Base-by-base conservation (phyloP, 2,888 invertebrate species). In the Nomada ferruginata region DNA sequence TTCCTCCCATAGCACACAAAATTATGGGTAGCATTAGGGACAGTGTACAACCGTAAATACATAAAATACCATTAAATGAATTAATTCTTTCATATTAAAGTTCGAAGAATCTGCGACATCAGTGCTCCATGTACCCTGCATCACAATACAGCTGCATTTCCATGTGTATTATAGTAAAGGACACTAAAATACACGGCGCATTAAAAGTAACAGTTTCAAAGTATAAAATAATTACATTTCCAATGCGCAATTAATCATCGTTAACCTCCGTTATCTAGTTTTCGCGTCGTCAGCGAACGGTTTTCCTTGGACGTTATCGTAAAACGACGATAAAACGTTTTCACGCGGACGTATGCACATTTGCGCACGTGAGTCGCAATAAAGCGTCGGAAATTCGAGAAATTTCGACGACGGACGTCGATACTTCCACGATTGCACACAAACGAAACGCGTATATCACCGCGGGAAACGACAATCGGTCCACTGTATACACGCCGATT, bases 401-500 rank as follows among this genome's bases (percentile, higher is more conserved):
- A 64, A 75, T 65, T 79, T 74, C 71, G 59, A 52, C 57, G 68
- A 63, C 26, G 64, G 52, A 44, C 69, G 61, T 57, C n/a, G 65
- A 70, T 68, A 61, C 71, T 61, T 68, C 59, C 50, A 36, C 53
- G 59, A 23, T 23, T 47, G 26, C 52, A 57, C 18, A 50, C 29
- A 61, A 57, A 80, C 52, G 52, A 36, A n/a, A 18, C 4, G 26
- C 64, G 66, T 73, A 65, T 73, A 72, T 64, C 81, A 68, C 47
- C 70, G 68, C 71, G 68, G 57, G 75, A 71, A 83, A 72, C 71
- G 77, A 76, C 83, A 86, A 86, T 83, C 84, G 86, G 70, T 20
- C 47, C 20, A 44, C 65, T 59, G 59, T 75, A 77, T 65, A 77
- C 68, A 71, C 55, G 70, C 76, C 66, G 76, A 78, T 77, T 63